These are phyloP conservation scores for Mamestra brassicae DNA, from an alignment of 2,888 invertebrate genomes.

Conservation along the genomic window DNA sequence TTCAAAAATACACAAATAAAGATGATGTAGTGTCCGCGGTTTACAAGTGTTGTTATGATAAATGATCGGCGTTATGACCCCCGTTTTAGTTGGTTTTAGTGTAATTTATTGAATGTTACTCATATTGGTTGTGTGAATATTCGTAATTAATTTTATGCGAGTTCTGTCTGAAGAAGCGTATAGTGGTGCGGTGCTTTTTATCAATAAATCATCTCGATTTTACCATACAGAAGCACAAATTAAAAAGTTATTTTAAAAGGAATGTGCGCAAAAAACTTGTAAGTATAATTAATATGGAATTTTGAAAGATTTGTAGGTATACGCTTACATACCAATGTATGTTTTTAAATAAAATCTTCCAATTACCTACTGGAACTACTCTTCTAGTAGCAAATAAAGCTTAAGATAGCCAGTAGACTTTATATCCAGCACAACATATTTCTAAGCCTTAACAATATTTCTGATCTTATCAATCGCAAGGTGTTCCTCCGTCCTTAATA, in stretches of 20 bases:
- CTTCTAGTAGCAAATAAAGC: not conserved
- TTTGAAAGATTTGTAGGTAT: not conserved
- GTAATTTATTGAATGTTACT: conserved; percentile 74
- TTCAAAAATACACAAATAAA: conserved; percentile 70
- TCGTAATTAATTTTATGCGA: conserved; percentile 40
- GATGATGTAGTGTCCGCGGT: conserved; percentile 83
- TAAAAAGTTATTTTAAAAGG: conserved; percentile 3
- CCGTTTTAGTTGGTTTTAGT: conserved; percentile 74
- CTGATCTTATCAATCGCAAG: conserved; percentile 48
- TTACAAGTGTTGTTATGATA: conserved; percentile 82
- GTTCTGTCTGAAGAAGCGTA: conserved; percentile 13
- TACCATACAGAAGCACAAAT: conserved; percentile 38
- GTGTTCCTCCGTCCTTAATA: conserved; percentile 32
- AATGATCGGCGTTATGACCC: conserved; percentile 80
- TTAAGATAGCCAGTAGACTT: conserved; percentile 8
- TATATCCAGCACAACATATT: conserved; percentile 24
- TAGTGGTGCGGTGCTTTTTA: conserved; percentile 36
- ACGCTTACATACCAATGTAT: not conserved
- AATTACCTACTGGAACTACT: not conserved
- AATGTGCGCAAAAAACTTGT: conserved; percentile 5
- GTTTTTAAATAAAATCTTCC: not conserved
- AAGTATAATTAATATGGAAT: conserved; percentile 2
- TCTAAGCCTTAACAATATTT: conserved; percentile 43
- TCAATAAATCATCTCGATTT: conserved; percentile 45
- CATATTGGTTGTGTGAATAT: conserved; percentile 44